Evolutionary conservation across 2,888 invertebrate genomes (phyloP).

Genomic region (Trisateles emortualis): DNA sequence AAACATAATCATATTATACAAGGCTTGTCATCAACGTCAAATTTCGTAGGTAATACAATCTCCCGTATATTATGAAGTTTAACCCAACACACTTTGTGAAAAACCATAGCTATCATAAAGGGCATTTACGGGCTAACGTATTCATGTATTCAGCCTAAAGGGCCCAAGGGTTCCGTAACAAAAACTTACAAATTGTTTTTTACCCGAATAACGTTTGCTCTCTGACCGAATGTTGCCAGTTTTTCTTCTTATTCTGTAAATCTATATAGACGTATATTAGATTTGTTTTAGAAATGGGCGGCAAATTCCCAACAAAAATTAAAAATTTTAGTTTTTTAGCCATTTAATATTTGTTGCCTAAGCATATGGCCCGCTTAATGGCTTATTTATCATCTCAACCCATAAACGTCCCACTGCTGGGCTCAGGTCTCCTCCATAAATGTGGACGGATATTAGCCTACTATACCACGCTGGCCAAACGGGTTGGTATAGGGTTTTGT

Average conservation of each 20-base stretch:
- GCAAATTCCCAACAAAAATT: no score
- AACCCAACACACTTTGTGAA: slow-evolving; percentile 40
- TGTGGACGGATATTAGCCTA: no score
- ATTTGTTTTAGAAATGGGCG: slow-evolving; percentile 32
- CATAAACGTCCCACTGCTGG: no score
- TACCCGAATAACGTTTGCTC: slow-evolving; percentile 61
- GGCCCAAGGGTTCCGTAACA: slow-evolving; percentile 57
- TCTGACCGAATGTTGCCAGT: slow-evolving; percentile 55
- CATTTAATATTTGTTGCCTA: no score
- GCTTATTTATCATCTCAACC: no score
- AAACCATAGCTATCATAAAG: slow-evolving; percentile 54
- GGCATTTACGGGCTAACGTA: slow-evolving; percentile 58
- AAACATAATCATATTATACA: slow-evolving; percentile 16
- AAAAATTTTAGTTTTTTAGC: no score
- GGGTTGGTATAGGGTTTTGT: no score
- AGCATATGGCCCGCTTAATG: no score
- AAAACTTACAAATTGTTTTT: slow-evolving; percentile 76
- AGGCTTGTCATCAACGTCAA: slow-evolving; percentile 19
- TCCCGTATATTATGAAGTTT: slow-evolving; percentile 36
- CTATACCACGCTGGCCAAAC: no score
- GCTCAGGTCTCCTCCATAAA: no score
- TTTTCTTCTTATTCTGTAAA: slow-evolving; percentile 41
- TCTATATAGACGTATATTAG: slow-evolving; percentile 44
- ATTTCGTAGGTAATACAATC: slow-evolving; percentile 29
- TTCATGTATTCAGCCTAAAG: slow-evolving; percentile 66